These are phyloP conservation scores for Lepilemur septentrionalis DNA, from an alignment of 2,797 vertebrate genomes.

Conservation along the genomic window DNA sequence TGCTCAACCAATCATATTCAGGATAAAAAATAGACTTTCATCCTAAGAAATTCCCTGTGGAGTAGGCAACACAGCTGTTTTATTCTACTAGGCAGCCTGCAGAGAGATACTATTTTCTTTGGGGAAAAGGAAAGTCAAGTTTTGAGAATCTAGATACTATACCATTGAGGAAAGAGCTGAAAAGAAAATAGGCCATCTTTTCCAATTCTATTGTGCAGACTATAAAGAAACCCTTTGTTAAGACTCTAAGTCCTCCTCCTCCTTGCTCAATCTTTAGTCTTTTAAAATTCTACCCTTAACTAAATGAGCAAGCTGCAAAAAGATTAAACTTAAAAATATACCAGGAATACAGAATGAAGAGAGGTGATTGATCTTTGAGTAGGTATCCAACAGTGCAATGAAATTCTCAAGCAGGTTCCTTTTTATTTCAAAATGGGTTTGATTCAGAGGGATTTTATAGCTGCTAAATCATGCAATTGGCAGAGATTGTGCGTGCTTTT, in stretches of 20 bases:
- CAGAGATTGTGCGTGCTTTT: constrained; percentile 83
- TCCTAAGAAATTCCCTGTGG: constrained; percentile 62
- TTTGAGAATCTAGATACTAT: constrained; percentile 65
- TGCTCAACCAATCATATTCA: constrained; percentile 64
- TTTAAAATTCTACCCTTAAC: constrained; percentile 85
- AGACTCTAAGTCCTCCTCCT: constrained; percentile 71
- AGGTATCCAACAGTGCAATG: constrained; percentile 85
- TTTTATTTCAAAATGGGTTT: constrained; percentile 85
- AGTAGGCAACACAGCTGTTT: constrained; percentile 70
- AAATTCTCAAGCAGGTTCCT: constrained; percentile 86
- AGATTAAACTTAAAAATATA: constrained; percentile 87
- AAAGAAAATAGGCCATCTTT: constrained; percentile 75
- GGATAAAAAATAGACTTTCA: constrained; percentile 63
- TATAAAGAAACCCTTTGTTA: constrained; percentile 77
- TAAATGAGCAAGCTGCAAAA: constrained; percentile 83
- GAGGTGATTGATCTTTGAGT: constrained; percentile 87
- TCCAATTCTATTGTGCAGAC: constrained; percentile 63
- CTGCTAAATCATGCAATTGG: constrained; percentile 86
- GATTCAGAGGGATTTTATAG: constrained; percentile 86
- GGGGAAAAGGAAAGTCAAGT: constrained; percentile 65
- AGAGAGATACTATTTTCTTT: constrained; percentile 74
- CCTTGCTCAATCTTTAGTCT: constrained; percentile 76
- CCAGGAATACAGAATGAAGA: constrained; percentile 85
- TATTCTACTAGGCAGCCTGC: constrained; percentile 57
- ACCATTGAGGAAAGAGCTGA: constrained; percentile 51